Percentiles rank a stretch among this genome's conserved stretches.
Evolutionary conservation across 2,797 vertebrate genomes (phyloP).

Genomic region (Sebastes kiyomatsui): DNA sequence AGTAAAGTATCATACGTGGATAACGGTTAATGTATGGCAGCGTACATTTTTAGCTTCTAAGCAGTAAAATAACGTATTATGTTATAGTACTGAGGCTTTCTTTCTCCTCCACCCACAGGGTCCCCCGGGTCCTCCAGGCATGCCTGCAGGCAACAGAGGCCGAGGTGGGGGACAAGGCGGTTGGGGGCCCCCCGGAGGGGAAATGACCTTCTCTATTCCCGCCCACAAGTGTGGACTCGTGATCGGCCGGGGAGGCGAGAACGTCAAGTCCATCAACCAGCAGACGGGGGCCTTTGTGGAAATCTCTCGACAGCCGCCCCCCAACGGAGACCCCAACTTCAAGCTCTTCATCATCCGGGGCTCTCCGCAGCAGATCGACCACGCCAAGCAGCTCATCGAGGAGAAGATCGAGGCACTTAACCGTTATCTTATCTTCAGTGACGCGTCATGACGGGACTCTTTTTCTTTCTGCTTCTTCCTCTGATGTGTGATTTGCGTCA

Average conservation of each 20-base stretch:
- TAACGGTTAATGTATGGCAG: background rate
- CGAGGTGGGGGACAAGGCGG: constrained; percentile 81
- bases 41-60: background rate
- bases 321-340: constrained; percentile 92
- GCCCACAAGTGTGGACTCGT: constrained; percentile 92
- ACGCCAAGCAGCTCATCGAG: constrained; percentile 93
- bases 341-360: constrained; percentile 91
- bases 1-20: background rate
- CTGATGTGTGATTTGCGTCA: background rate
- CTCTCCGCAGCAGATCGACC: constrained; percentile 91
- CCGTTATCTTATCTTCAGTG: background rate
- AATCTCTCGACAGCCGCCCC: constrained; percentile 89
- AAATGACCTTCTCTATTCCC: constrained; percentile 92
- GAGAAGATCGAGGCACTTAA: constrained; percentile 90
- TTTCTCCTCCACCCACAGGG: constrained; percentile 65
- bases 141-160: constrained; percentile 81
- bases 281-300: constrained; percentile 92
- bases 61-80: background rate
- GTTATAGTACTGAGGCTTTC: background rate
- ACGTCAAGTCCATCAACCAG: constrained; percentile 93
- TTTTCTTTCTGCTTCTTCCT: background rate
- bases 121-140: constrained; percentile 85
- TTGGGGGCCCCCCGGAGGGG: constrained; percentile 89
- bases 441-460: background rate
- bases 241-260: constrained; percentile 90